Evolutionary conservation across 2,797 vertebrate genomes (phyloP), one percentile per base, ranked within the genome.

Genomic region (Nothura maculosa): DNA sequence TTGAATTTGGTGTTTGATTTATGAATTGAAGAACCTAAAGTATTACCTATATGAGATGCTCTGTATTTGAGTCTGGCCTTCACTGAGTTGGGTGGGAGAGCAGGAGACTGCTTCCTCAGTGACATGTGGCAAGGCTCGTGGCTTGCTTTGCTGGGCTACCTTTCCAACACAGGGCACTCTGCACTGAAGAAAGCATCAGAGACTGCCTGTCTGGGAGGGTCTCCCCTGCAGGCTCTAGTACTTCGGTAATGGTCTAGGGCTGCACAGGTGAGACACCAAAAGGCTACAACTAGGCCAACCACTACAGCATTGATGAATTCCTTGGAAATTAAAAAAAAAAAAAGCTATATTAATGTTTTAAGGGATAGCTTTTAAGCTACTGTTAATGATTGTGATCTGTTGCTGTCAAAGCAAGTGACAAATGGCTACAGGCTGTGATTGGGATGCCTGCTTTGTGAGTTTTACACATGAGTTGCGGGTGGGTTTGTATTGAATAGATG

Each of bases 1-100:
- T 62, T 77, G 73, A 85, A 92, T 86, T 94, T 91, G 86, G 54
- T 68, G 24, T 90, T 84, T 85, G 90, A 88, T 55, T 85, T 63
- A 30, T 60, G 85, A 86, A 77, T 61, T 93, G 30, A 92, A 83
- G 81, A 91, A 89, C 21, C 2, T 50, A 9, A 82, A 84, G 80
- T 75, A 61, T 88, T 91, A 92, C 36, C 87, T 52, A 52, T n/a
- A 30, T 40, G 42, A 61, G 47, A 62, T 81, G 58, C 87, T 92
- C 66, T 75, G 19, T 85, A 32, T 81, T 79, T 86, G 80, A 89
- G 73, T 81, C 52, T 72, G 16, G 92, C 72, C 73, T 88, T 38
- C 83, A 82, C 69, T 88, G 84, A 42, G 55, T 69, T 89, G 61
- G 79, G 57, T 57, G 40, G 55, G 34, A 90, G 78, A 84, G 42